Conservation (phyloP, 2,113 vertebrate species). For the Macrotus californicus region DNA sequence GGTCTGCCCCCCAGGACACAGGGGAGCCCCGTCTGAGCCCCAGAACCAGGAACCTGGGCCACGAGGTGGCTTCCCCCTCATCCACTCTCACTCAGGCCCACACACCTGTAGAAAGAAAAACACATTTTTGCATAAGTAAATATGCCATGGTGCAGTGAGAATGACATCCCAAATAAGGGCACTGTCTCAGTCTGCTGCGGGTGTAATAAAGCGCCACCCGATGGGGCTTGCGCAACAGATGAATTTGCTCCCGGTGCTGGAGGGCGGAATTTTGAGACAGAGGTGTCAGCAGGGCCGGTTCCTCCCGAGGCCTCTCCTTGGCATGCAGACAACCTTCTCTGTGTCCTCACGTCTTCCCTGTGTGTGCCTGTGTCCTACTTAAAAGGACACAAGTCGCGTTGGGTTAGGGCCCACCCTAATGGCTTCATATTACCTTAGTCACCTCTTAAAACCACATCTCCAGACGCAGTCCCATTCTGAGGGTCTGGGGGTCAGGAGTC, state of each 20-base stretch:
- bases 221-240: fast-evolving
- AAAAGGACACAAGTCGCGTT: not conserved
- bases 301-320: not conserved
- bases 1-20: fast-evolving
- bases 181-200: not conserved
- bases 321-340: not conserved
- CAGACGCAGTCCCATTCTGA: not conserved
- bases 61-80: fast-evolving
- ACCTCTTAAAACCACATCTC: not conserved
- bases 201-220: fast-evolving
- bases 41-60: not conserved
- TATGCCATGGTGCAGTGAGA: fast-evolving
- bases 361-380: not conserved
- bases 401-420: not conserved
- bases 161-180: not conserved
- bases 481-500: not conserved
- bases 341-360: not conserved
- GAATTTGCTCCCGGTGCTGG: not conserved
- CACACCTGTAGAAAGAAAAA: not conserved
- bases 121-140: too few species aligned
- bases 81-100: not conserved
- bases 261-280: not conserved
- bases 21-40: not conserved
- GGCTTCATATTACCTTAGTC: not conserved
- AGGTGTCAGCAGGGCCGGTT: not conserved